These are phyloP conservation scores for Portevinia maculata DNA, from an alignment of 2,888 invertebrate genomes.

Conservation along the genomic window DNA sequence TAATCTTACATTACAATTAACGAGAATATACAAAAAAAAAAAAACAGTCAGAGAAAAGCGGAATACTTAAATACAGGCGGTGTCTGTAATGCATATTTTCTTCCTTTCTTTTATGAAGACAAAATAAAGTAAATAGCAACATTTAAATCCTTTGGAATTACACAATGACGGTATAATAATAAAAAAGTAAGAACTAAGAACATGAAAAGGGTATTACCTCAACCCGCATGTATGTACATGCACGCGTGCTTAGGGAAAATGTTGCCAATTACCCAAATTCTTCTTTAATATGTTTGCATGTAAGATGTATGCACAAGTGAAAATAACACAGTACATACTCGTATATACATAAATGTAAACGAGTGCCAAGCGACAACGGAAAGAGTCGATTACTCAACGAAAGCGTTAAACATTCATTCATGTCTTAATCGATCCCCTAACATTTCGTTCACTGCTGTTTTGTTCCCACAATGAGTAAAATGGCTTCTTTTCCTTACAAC, in stretches of 20 bases:
- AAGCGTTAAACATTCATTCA: slow-evolving; percentile 57
- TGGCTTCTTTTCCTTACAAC: slow-evolving; percentile 50
- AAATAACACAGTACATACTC: no score
- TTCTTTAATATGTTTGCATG: not conserved
- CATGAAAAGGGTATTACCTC: slow-evolving; percentile 36
- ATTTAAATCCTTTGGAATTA: no score
- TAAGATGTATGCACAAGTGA: no score
- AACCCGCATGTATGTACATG: not conserved
- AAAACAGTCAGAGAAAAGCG: no score
- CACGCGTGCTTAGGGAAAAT: slow-evolving; percentile 13
- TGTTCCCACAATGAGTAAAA: slow-evolving; percentile 26
- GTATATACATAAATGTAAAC: not conserved
- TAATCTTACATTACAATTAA: no score
- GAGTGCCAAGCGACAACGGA: slow-evolving; percentile 23
- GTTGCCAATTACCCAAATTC: not conserved
- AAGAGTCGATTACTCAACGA: slow-evolving; percentile 47
- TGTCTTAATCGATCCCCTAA: slow-evolving; percentile 53
- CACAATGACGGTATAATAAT: no score
- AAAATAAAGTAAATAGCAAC: no score
- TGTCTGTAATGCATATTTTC: no score
- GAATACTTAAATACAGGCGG: no score
- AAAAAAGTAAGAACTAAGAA: not conserved
- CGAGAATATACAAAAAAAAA: no score
- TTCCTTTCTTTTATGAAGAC: no score
- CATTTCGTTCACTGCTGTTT: slow-evolving; percentile 19